Evolutionary conservation across 1,140 invertebrate genomes (phyloP), one percentile per base, ranked within the genome.

Genomic region (Drosophila jambulina): DNA sequence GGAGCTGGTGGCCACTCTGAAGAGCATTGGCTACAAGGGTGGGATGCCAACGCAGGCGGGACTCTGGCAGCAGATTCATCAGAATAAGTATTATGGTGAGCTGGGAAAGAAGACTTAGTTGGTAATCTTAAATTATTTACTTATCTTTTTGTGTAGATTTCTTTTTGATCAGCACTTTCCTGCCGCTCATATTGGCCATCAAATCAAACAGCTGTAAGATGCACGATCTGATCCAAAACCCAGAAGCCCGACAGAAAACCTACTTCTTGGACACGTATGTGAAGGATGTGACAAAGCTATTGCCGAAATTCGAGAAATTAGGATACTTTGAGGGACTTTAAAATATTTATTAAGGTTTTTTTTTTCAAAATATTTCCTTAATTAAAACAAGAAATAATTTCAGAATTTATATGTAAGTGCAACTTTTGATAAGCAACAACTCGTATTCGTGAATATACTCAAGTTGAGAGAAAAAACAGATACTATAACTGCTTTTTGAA

Each of bases 11-110:
- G 54, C 56, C 9, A 84, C 86, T 2, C 40, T 91, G 0, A 51
- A 70, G 15, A 78, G 53, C n/a, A 80, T 91, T 27, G 64, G 65
- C 0, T 91, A 60, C 46, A 63, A 84, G 23, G 90, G 82, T 0
- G 53, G 36, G 17, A 17, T 91, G 43, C 91, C 91, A 0, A 75
- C 60, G 12, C 63, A 43, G 9, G 57, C 21, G 1, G 60, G 74
- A 17, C 72, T 91, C 32, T 78, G 78, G 75, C 38, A 53, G 3
- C 60, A 85, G 49, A 57, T 87, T 8, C 15, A 36, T 12, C 36
- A 43, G 0, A 70, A 83, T 12, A 87, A 77, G 43, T 48, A 60
- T 25, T 80, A 49, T 45, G 80, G 84, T 87, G 38, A 69, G 75
- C 46, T 23, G 2, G 21, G 8, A 3, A 8, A 51, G 3, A 13